Base-by-base conservation (phyloP, 2,113 vertebrate species). In the Dicerorhinus sumatrensis region DNA sequence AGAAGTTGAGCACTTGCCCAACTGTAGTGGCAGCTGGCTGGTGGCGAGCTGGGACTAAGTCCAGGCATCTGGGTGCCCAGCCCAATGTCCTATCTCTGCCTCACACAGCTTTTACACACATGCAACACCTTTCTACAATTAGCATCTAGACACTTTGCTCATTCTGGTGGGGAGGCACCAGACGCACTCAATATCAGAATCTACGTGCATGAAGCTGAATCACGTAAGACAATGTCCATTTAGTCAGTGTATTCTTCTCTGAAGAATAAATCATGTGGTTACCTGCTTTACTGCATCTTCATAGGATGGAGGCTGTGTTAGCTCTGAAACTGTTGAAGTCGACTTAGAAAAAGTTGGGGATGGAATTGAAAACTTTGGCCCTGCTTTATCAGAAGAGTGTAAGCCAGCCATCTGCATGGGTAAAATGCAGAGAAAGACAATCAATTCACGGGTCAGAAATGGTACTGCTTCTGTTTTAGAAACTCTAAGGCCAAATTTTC, bases 271-370 rank as follows among this genome's bases (percentile, higher is more conserved):
- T 16, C 82, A 84, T 70, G 69, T 18, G 25, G 95, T 98, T 99
- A 99, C 99, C 99, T 99, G 99, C 98, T 99, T 99, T 84, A 99
- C 98, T 98, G 99, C 99, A 99, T 99, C 99, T 99, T 99, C 99
- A 98, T 99, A 99, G 98, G 99, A 99, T 91, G 99, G 99, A 98
- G 99, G 99, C 98, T 99, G 99, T 98, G 99, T 99, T 99, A 99
- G 98, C 98, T 99, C 99, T 97, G 99, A 99, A 98, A 99, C 99
- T 96, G 99, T 98, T 98, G 99, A 98, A 97, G 98, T 99, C 98
- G 99, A 99, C 98, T 99, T 99, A 99, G 98, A 99, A 99, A 99
- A 99, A 98, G 98, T 98, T 96, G 99, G 98, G 98, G 99, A 98
- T 96, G 99, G 98, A 98, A 99, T 97, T 98, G 99, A 98, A 99